Evolutionary conservation across 2,888 invertebrate genomes (phyloP).

Genomic region (Yponomeuta sedellus): DNA sequence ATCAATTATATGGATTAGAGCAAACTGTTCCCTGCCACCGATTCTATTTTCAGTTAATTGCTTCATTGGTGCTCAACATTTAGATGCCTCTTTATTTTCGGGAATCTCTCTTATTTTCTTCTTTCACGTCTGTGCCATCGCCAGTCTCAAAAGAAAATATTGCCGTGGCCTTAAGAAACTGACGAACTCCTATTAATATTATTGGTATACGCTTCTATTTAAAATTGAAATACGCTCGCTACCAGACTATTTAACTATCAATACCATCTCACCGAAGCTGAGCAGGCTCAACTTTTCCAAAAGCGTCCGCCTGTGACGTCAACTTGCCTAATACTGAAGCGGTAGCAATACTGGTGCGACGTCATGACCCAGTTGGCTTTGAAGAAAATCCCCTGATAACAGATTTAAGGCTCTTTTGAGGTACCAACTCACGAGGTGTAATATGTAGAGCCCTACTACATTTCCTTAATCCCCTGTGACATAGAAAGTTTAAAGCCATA

Average conservation of each 20-base stretch:
- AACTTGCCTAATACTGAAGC: background rate
- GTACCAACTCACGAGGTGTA: background rate
- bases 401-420: conserved; percentile 8
- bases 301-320: background rate
- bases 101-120: background rate
- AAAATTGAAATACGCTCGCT: background rate
- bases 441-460: background rate
- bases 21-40: conserved; percentile 4
- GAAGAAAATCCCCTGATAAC: conserved; percentile 5
- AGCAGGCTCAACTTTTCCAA: background rate
- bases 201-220: background rate
- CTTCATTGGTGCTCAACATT: background rate
- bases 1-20: conserved; percentile 12
- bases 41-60: conserved; percentile 3
- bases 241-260: background rate
- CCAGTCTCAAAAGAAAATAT: too few species aligned
- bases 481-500: conserved; percentile 11
- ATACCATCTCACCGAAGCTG: background rate
- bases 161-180: too few species aligned
- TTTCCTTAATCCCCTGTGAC: conserved; percentile 2
- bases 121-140: too few species aligned
- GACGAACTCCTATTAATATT: too few species aligned
- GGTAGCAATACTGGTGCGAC: conserved; percentile 1
- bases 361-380: conserved; percentile 7
- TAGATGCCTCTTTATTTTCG: background rate